phyloP scores from a whole-genome alignment of 2,797 vertebrate species.

The Poecilia gillii region DNA sequence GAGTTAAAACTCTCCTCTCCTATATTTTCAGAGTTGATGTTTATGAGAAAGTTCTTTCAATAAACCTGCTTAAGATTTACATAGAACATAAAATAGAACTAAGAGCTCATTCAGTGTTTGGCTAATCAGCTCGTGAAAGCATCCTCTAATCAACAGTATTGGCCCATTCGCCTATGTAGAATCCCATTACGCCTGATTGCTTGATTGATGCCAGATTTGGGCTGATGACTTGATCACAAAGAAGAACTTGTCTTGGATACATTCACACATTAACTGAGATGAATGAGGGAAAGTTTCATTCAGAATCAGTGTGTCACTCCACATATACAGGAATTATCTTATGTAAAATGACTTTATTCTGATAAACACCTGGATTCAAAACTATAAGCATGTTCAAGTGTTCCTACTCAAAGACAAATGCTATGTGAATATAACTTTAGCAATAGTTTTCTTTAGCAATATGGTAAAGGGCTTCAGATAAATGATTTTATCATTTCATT shows the following conservation, averaged over 20 bases:
- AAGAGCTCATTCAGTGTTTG: conserved; percentile 5
- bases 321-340: not conserved
- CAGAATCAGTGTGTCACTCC: conserved; percentile 2
- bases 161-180: conserved; percentile 32
- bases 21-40: conserved; percentile 5
- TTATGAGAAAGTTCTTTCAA: conserved; percentile 8
- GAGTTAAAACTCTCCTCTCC: not conserved
- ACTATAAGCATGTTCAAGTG: not conserved
- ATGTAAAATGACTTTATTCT: not conserved
- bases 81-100: conserved; percentile 18
- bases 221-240: conserved; percentile 36
- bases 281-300: not conserved
- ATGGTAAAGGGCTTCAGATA: not conserved
- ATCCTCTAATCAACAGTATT: conserved; percentile 49
- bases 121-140: conserved; percentile 40
- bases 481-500: not conserved
- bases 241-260: conserved; percentile 23
- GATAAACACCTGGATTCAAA: conserved; percentile 7
- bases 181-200: conserved; percentile 46
- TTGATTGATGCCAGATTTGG: conserved; percentile 53
- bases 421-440: not conserved
- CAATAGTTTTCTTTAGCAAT: not conserved
- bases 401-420: not conserved
- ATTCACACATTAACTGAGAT: conserved; percentile 10
- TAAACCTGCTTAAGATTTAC: conserved; percentile 30